Evolutionary conservation across 2,797 vertebrate species (phyloP).

Genomic region (Notolepis coatsorum): DNA sequence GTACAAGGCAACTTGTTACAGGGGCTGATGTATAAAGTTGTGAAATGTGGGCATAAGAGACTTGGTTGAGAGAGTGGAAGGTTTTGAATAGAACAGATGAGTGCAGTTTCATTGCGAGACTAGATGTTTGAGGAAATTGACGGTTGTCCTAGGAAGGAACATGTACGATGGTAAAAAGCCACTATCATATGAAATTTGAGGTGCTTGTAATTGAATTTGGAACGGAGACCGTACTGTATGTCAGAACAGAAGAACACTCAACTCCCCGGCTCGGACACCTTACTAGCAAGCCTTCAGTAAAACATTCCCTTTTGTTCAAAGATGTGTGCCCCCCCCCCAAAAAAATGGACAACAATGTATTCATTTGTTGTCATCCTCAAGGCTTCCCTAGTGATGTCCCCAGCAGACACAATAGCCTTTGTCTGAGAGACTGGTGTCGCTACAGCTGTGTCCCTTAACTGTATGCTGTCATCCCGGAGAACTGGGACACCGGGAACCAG

Average conservation of each 20-base stretch:
- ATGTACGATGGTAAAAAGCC: conserved; percentile 4
- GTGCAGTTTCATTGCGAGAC: not conserved
- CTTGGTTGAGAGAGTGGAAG: conserved; percentile 23
- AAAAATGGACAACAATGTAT: conserved; percentile 55
- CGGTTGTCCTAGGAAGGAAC: not conserved
- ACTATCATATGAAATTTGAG: conserved; percentile 26
- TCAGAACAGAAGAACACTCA: conserved; percentile 5
- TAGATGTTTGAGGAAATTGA: conserved; percentile 4
- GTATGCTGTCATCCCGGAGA: conserved; percentile 59
- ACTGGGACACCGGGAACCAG: conserved; percentile 48
- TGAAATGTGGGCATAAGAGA: conserved; percentile 23
- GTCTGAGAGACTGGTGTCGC: conserved; percentile 54
- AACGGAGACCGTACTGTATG: conserved; percentile 21
- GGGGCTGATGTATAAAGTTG: not conserved
- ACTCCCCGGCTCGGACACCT: conserved; percentile 6
- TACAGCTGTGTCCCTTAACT: conserved; percentile 52
- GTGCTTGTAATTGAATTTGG: conserved; percentile 32
- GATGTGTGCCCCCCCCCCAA: conserved; percentile 69
- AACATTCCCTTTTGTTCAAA: conserved; percentile 54
- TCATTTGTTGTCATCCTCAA: conserved; percentile 39
- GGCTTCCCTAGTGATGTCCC: conserved; percentile 48
- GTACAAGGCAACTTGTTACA: not conserved
- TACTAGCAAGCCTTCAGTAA: conserved; percentile 27
- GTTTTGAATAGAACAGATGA: not conserved
- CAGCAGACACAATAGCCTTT: conserved; percentile 63